phyloP scores from a whole-genome alignment of 1,140 invertebrate species.

The Anoplophora glabripennis region DNA sequence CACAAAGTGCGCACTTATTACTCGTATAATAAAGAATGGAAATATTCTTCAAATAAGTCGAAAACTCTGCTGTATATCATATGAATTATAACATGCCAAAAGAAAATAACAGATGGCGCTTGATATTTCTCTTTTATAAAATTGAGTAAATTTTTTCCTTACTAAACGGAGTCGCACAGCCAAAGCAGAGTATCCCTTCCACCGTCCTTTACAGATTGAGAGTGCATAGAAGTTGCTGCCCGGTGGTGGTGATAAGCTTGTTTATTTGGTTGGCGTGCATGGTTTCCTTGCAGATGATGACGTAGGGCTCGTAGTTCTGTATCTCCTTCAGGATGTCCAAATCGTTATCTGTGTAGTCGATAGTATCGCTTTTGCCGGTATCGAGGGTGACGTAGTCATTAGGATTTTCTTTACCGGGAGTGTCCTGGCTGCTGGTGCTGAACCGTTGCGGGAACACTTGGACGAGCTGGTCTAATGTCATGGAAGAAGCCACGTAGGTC shows the following conservation, averaged over 20 bases:
- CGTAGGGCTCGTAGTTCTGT: constrained; percentile 50
- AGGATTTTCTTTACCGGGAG: background rate
- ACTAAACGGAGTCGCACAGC: no score
- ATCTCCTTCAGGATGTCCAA: constrained; percentile 44
- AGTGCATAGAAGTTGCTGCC: constrained; percentile 57
- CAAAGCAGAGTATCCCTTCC: no score
- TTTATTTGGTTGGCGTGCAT: constrained; percentile 61
- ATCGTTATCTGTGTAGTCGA: constrained; percentile 18
- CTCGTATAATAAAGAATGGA: no score
- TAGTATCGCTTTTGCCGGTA: constrained; percentile 5
- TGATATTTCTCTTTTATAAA: no score
- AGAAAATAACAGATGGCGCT: no score
- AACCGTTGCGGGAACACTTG: constrained; percentile 51
- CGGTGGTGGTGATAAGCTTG: constrained; percentile 59
- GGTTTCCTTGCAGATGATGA: constrained; percentile 55
- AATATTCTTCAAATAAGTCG: no score
- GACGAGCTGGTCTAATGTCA: constrained; percentile 52
- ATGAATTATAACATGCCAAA: no score
- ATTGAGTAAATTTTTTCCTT: no score
- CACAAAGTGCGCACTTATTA: no score
- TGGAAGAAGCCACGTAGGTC: constrained; percentile 51
- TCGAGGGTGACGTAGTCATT: constrained; percentile 2
- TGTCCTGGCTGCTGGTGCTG: constrained; percentile 32
- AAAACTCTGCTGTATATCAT: no score
- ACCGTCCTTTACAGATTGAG: constrained; percentile 50